Evolutionary conservation across 1,140 invertebrate genomes (phyloP), one percentile per base, ranked within the genome.

Genomic region (Heliconius eleuchia): DNA sequence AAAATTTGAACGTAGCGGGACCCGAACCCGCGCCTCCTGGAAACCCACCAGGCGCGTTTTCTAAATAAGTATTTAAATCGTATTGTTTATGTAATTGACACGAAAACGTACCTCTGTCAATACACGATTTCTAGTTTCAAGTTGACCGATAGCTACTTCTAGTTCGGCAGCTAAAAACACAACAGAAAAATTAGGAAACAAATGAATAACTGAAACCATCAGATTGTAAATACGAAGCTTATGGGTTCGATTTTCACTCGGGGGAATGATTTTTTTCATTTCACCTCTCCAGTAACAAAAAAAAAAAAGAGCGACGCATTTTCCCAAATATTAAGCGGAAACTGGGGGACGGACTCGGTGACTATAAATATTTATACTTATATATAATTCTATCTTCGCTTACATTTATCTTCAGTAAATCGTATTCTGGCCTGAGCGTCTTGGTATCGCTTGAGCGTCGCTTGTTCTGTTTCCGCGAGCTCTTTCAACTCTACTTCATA

Each of bases 401-500:
- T 92, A 80, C 96, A 91, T 82, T 94, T 90, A 73, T 97, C 95
- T 86, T 97, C 96, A 6, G 93, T 89, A 27, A 95, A 93, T 27
- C 95, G 83, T 13, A 96, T 83, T 83, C 96, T 95, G 2, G 94
- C 94, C 90, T 96, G 96, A 1, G 95, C 89, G 77, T 96, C 95
- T 66, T 95, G 95, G 82, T 96, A 96, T 50, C 94, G 90, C 5
- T 91, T 87, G 79, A 96, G 88, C 42, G 94, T 93, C 80, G 96
- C 93, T 81, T 95, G 95, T 90, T 97, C 95, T 72, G 95, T 94
- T 87, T 95, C 90, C 78, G 96, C 96, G 42, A 96, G 85, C 77
- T 97, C 95, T 76, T 95, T 93, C 46, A 98, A 85, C 84, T 97
- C 97, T 30, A 95, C 93, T 78, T 97, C 96, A 81, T 96, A 97